Conservation (phyloP, 2,888 invertebrate species). For the Steinernema carpocapsae region DNA sequence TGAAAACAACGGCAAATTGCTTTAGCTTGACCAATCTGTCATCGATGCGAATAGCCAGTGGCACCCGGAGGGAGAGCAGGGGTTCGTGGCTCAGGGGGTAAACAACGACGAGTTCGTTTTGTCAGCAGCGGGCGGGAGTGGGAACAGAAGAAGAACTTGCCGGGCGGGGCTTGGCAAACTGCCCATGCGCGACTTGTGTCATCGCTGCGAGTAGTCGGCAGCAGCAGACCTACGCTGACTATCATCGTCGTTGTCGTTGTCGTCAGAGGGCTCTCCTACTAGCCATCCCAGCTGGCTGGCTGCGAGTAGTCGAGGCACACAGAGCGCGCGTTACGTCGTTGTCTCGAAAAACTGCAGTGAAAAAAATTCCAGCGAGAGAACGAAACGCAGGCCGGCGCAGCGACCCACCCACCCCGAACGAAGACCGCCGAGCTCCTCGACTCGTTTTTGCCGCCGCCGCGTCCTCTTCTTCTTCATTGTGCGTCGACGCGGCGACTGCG, state of each 20-base stretch:
- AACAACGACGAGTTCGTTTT: constrained; percentile 24
- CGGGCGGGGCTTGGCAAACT: constrained; percentile 17
- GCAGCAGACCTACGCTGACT: constrained; percentile 5
- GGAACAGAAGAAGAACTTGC: background rate
- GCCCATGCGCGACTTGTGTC: constrained; percentile 33
- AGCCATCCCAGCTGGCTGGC: background rate
- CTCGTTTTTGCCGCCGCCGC: constrained; percentile 31
- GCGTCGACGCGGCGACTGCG: constrained; percentile 8
- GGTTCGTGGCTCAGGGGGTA: constrained; percentile 3
- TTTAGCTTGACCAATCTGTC: constrained; percentile 31
- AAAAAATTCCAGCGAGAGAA: constrained; percentile 19
- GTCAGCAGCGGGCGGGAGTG: background rate
- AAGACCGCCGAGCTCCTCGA: background rate
- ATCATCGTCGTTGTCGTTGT: constrained; percentile 15
- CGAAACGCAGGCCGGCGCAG: background rate
- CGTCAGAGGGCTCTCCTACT: constrained; percentile 12
- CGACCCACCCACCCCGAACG: constrained; percentile 9
- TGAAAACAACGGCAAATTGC: background rate
- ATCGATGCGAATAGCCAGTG: constrained; percentile 30
- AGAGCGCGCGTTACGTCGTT: constrained; percentile 7
- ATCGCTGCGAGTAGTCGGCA: background rate
- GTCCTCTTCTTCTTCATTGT: constrained; percentile 19
- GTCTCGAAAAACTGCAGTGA: constrained; percentile 24
- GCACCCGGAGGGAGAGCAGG: background rate
- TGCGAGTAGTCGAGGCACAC: too few species aligned